Conservation (phyloP, 2,113 vertebrate genomes). For the Ceyx melanurus region DNA sequence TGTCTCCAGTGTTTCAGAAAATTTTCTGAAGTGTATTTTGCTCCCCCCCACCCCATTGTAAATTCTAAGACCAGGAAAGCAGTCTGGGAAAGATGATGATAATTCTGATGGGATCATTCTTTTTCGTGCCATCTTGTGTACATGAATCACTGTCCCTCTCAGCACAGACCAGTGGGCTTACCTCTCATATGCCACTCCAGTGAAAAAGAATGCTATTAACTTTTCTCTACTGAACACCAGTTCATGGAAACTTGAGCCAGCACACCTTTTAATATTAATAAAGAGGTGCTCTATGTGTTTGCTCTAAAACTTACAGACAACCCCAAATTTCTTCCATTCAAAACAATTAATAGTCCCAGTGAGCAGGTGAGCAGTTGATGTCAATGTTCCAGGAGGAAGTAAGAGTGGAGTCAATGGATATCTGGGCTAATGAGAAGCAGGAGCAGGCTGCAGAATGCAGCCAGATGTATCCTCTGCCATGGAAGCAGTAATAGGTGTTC, state of each 20-base stretch:
- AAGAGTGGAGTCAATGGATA: neutral
- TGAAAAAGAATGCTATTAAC: neutral
- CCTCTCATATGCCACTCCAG: accelerated
- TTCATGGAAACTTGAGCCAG: neutral
- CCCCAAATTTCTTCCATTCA: neutral
- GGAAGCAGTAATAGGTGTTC: neutral
- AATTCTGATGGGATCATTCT: neutral
- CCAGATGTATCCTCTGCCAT: neutral
- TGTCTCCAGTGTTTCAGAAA: neutral
- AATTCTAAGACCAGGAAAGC: neutral
- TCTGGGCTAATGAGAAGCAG: neutral
- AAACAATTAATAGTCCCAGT: neutral
- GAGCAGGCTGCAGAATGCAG: neutral
- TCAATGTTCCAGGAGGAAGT: neutral
- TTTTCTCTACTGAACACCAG: neutral
- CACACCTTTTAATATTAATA: neutral
- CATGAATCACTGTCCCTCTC: neutral
- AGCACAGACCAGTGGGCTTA: neutral
- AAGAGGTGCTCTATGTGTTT: neutral
- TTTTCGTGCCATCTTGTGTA: neutral
- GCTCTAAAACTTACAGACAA: neutral
- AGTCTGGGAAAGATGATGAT: neutral
- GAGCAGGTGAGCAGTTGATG: neutral
- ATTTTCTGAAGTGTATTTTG: neutral
- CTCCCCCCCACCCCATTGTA: neutral